A percentile compares a stretch with the other conserved stretches of the same genome.
These are phyloP conservation scores for Anastrepha ludens DNA, from an alignment of 1,140 invertebrate genomes.

Conservation along the genomic window DNA sequence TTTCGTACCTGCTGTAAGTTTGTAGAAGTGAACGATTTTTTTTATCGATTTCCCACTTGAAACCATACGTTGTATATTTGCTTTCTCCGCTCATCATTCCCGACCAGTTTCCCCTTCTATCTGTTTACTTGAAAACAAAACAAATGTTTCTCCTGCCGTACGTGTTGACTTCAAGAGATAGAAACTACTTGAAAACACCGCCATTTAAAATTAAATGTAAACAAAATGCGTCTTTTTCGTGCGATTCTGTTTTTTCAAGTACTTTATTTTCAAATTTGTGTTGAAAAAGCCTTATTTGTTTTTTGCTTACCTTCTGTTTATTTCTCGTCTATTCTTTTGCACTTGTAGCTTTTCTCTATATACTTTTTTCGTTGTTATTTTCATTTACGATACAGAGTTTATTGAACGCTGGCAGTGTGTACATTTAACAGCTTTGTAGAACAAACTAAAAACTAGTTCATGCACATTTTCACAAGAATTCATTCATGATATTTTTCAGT, in stretches of 20 bases:
- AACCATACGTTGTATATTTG: background rate
- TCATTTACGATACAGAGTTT: background rate
- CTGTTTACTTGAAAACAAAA: background rate
- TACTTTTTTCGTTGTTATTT: background rate
- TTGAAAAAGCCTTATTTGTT: background rate
- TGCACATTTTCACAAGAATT: slow-evolving; percentile 17
- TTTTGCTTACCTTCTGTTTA: slow-evolving; percentile 17
- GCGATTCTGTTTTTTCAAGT: background rate
- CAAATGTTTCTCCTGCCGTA: background rate
- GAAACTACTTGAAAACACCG: background rate
- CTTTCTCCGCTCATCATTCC: background rate
- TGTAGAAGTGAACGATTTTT: background rate
- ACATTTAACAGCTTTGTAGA: background rate
- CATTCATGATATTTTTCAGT: slow-evolving; percentile 3
- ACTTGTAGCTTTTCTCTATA: background rate
- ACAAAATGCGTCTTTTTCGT: background rate
- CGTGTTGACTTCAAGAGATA: background rate
- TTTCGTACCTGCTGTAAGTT: background rate
- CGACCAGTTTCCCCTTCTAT: background rate
- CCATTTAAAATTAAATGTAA: background rate
- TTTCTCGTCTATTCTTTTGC: slow-evolving; percentile 11
- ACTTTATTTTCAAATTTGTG: slow-evolving; percentile 13
- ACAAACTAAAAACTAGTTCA: slow-evolving; percentile 2
- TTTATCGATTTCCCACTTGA: slow-evolving; percentile 14
- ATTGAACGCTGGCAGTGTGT: background rate